A percentile compares a stretch with the other conserved stretches of the same genome.
Conservation (phyloP, 2,888 invertebrate genomes). For the Noctua comes region DNA sequence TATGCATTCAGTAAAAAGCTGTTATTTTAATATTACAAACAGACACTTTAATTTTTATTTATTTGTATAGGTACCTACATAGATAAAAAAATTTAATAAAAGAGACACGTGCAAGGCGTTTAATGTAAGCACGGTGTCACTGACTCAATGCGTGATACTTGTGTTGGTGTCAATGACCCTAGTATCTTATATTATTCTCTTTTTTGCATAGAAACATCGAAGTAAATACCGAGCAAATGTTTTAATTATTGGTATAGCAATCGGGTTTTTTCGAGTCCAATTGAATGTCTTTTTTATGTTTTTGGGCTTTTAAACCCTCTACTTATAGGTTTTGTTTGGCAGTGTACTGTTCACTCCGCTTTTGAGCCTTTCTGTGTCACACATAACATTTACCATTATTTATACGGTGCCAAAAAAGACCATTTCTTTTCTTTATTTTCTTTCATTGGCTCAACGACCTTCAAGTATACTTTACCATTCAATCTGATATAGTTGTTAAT, state of each 20-base stretch:
- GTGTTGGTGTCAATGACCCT: slow-evolving; percentile 1
- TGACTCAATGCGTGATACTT: not conserved
- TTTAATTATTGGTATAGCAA: not conserved
- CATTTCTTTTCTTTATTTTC: not conserved
- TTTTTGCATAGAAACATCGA: too few relatives aligned
- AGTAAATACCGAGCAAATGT: not conserved
- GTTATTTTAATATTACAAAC: too few relatives aligned
- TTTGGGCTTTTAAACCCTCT: too few relatives aligned
- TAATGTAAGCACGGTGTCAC: slow-evolving; percentile 4
- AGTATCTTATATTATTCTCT: not conserved
- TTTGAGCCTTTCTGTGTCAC: not conserved
- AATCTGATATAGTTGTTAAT: slow-evolving; percentile 24
- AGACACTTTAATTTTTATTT: too few relatives aligned
- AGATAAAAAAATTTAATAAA: not conserved
- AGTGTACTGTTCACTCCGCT: not conserved
- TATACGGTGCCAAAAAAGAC: not conserved
- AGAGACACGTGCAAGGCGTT: slow-evolving; percentile 5
- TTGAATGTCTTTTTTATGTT: not conserved
- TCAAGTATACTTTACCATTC: not conserved
- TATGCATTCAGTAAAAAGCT: too few relatives aligned
- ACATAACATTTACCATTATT: not conserved
- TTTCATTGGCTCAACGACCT: not conserved
- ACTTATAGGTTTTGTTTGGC: not conserved
- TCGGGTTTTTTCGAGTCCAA: not conserved
- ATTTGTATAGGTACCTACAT: too few relatives aligned